A percentile compares a stretch with the other conserved stretches of the same genome.
These are phyloP conservation scores for Agonum fuliginosum DNA, from an alignment of 2,888 invertebrate genomes.

Conservation along the genomic window DNA sequence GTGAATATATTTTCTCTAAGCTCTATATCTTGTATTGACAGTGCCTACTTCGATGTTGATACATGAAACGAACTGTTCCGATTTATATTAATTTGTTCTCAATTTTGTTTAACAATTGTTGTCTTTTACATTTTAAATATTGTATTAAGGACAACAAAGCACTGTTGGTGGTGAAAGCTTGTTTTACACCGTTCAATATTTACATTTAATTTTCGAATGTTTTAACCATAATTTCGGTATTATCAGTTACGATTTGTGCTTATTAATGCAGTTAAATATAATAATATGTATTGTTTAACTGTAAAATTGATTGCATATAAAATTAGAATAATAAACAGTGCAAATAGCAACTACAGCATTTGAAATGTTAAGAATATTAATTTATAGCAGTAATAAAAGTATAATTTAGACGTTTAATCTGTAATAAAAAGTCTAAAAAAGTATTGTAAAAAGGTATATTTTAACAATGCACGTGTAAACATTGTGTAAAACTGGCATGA, in stretches of 20 bases:
- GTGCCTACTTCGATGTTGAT: conserved; percentile 1
- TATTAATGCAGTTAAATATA: neutral
- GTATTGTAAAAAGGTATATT: neutral
- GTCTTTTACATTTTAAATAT: conserved; percentile 11
- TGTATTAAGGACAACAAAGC: conserved; percentile 43
- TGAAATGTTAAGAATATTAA: neutral
- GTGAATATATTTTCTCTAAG: conserved; percentile 1
- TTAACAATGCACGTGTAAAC: conserved; percentile 23
- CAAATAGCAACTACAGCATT: neutral
- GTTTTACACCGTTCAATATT: conserved; percentile 48
- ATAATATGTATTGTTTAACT: neutral
- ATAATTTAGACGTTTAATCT: neutral
- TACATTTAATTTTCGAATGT: conserved; percentile 37
- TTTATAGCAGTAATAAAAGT: neutral
- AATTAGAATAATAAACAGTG: neutral
- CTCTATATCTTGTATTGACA: conserved; percentile 9
- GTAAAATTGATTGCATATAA: neutral
- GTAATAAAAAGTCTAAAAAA: neutral
- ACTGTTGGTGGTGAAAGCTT: conserved; percentile 42
- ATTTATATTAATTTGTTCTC: neutral
- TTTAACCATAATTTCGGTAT: conserved; percentile 22
- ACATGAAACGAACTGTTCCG: neutral
- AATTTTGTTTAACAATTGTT: neutral
- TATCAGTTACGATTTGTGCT: neutral
- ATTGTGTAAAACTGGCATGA: conserved; percentile 34